These are phyloP conservation scores for Venusia cambrica DNA, from an alignment of 2,888 invertebrate species.

Conservation along the genomic window DNA sequence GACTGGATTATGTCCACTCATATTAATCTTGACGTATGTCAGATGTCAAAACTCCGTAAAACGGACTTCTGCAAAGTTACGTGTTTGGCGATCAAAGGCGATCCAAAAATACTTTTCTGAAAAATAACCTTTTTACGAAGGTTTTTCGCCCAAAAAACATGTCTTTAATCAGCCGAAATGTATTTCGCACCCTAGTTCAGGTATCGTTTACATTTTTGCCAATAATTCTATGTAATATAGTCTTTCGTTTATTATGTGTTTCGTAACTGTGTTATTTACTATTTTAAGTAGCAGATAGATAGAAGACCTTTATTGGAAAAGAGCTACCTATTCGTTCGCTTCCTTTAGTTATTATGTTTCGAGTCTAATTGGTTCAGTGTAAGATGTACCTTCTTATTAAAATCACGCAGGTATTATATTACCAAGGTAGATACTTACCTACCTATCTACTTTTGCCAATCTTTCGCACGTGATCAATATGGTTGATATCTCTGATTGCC, in stretches of 20 bases:
- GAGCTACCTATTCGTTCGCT: slow-evolving; percentile 17
- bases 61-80: slow-evolving; percentile 44
- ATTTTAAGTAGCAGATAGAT: too few species aligned
- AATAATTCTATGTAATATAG: slow-evolving; percentile 14
- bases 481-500: too few species aligned
- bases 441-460: not conserved
- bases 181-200: slow-evolving; percentile 65
- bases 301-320: too few species aligned
- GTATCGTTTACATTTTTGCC: slow-evolving; percentile 40
- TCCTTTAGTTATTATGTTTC: slow-evolving; percentile 11
- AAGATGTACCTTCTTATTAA: too few species aligned
- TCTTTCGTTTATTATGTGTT: slow-evolving; percentile 41
- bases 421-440: not conserved
- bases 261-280: slow-evolving; percentile 53
- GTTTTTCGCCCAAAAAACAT: slow-evolving; percentile 43
- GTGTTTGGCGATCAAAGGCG: slow-evolving; percentile 44
- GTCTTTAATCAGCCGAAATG: slow-evolving; percentile 67
- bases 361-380: slow-evolving; percentile 3
- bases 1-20: slow-evolving; percentile 6
- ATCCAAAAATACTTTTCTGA: slow-evolving; percentile 58
- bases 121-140: slow-evolving; percentile 46
- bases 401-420: too few species aligned
- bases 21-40: slow-evolving; percentile 35
- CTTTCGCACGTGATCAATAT: slow-evolving; percentile 22
- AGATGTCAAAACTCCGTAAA: slow-evolving; percentile 39